Conservation (phyloP, 2,888 invertebrate genomes). For the Campoletis raptor region DNA sequence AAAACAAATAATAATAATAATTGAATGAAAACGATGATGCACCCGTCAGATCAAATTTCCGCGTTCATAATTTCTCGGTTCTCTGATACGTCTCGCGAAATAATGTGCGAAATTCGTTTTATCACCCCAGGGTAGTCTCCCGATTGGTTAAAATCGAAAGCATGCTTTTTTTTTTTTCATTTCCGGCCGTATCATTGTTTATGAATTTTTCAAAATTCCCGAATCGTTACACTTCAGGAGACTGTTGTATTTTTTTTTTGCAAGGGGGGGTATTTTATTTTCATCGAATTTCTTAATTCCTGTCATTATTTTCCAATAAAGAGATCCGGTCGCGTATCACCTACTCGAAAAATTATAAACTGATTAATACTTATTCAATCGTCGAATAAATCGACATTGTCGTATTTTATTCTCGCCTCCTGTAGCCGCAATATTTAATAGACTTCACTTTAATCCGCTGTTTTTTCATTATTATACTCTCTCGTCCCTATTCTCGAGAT, state of each 20-base stretch:
- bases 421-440: not conserved
- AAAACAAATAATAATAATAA: not conserved
- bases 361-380: not conserved
- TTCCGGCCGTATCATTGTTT: not conserved
- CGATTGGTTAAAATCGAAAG: not conserved
- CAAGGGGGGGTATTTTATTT: not conserved
- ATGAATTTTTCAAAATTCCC: not conserved
- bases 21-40: not conserved
- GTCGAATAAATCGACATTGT: not conserved
- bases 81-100: not conserved
- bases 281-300: not conserved
- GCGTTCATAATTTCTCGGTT: not conserved
- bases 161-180: not conserved
- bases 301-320: not conserved
- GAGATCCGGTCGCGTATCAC: not conserved
- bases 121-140: not conserved
- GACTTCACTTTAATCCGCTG: not conserved
- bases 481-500: not conserved
- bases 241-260: not conserved
- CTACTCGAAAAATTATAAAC: not conserved
- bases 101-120: not conserved
- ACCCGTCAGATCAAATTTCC: not conserved
- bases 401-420: conserved; percentile 2
- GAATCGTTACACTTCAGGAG: not conserved
- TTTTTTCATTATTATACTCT: not conserved